Evolutionary conservation across 2,797 vertebrate genomes (phyloP), one percentile per base, ranked within the genome.

Genomic region (Simalia tracyae): DNA sequence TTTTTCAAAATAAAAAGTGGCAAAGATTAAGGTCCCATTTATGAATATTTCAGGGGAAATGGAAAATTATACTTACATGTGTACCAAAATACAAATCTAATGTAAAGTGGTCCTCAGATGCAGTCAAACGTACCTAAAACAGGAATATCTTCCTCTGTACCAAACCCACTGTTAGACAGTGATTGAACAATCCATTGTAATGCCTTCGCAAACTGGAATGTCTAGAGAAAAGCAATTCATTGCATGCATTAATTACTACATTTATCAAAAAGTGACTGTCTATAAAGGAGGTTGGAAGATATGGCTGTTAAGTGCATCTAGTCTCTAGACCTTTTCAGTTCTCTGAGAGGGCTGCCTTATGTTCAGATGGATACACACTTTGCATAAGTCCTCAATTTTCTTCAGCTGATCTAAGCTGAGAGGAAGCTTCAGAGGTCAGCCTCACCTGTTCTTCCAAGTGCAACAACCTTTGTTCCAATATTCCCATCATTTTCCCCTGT

Each of bases 381-480:
- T 59, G 54, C 57, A 59, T 86, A 28, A 59, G 8, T 9, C 46
- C 14, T 87, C 85, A 76, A 57, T 28, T 64, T 89, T 68, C 72
- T 84, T 10, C 15, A 66, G 6, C 8, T 89, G 54, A 31, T 24
- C 19, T 81, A 84, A 64, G 28, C 1, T 42, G n/a, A 7, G 54
- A 7, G 28, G 17, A 68, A 3, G n/a, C 10, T 28, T 81, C 50
- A 54, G 24, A 89, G 57, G 8, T 46, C 89, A 90, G 7, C 31
- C 95, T 95, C 91, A 99, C 99, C 99, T 99, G 99, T 54, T 98
- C 98, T 96, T 99, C 98, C 89, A 99, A 97, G 92, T 97, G 97
- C 42, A 92, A 87, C 95, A 99, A 92, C 87, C 98, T 98, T 94
- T 98, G 98, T 76, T 97, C 96, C 94, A 98, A 11, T 31, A 96